A percentile compares a stretch with the other conserved stretches of the same genome.
phyloP scores from a whole-genome alignment of 1,140 invertebrate species.

The Coenobita brevimanus region DNA sequence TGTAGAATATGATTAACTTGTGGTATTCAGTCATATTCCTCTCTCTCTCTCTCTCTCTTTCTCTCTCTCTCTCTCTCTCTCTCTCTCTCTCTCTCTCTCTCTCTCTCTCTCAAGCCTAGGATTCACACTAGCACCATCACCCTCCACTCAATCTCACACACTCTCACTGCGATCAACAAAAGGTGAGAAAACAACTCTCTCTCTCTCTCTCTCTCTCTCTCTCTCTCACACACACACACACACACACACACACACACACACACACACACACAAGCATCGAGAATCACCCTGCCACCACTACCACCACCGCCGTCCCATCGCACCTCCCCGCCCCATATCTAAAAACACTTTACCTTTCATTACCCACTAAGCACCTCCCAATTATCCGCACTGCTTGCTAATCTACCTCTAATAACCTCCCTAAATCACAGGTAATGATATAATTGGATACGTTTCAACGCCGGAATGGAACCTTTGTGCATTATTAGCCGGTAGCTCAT shows the following conservation, averaged over 20 bases:
- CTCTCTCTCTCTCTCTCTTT: no score
- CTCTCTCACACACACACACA: conserved; percentile 7
- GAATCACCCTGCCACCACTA: conserved; percentile 2
- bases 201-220: conserved; percentile 23
- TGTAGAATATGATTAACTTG: no score
- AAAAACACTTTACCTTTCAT: conserved; percentile 40
- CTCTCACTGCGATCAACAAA: no score
- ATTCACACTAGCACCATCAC: no score
- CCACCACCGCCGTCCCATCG: not conserved
- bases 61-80: no score
- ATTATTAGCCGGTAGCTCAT: conserved; percentile 32
- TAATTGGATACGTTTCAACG: conserved; percentile 42
- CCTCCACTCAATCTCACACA: no score
- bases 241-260: conserved; percentile 22
- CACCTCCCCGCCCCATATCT: conserved; percentile 14
- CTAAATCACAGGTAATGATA: conserved; percentile 44
- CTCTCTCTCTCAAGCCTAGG: no score
- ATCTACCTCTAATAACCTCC: conserved; percentile 37
- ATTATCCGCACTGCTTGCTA: conserved; percentile 39
- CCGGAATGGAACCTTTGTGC: conserved; percentile 16
- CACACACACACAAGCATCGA: conserved; percentile 17
- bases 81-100: no score
- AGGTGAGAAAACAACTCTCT: conserved; percentile 2
- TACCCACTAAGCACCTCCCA: no score
- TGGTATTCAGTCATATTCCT: no score